Percentiles rank a stretch among this genome's conserved stretches.
phyloP scores from a whole-genome alignment of 2,797 vertebrate species.

The Ispidina picta region DNA sequence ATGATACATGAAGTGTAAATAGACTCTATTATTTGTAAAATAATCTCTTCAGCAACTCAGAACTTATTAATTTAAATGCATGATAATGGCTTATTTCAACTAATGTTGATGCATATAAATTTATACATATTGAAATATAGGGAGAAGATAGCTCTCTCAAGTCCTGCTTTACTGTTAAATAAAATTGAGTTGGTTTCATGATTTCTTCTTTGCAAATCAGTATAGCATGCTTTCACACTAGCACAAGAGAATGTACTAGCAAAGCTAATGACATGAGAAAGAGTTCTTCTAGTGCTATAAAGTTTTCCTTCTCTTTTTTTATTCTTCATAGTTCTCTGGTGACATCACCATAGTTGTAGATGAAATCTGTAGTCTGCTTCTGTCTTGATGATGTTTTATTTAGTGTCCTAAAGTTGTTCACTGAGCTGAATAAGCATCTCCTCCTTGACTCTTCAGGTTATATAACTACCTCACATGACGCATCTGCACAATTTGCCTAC shows the following conservation, averaged over 20 bases:
- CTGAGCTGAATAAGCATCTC: conserved; percentile 17
- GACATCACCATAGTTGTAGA: not conserved
- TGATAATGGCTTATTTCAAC: not conserved
- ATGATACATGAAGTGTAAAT: not conserved
- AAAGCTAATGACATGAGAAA: not conserved
- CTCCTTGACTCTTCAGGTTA: conserved; percentile 17
- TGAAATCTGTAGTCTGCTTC: not conserved
- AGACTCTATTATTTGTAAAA: not conserved
- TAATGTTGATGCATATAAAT: not conserved
- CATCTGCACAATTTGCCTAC: conserved; percentile 7
- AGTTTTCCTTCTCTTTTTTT: not conserved
- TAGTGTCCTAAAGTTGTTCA: conserved; percentile 27
- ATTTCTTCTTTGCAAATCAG: not conserved
- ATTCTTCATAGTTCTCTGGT: not conserved
- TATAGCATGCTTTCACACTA: not conserved
- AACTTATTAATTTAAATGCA: not conserved
- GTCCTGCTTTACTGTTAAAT: not conserved
- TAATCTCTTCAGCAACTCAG: not conserved
- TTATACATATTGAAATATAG: not conserved
- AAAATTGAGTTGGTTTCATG: not conserved
- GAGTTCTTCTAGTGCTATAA: not conserved
- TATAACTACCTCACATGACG: not conserved
- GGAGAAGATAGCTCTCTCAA: not conserved
- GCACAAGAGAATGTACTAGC: not conserved
- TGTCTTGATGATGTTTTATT: conserved; percentile 29